These are phyloP conservation scores for Lithobius niger DNA, from an alignment of 1,140 invertebrate species.

Conservation along the genomic window DNA sequence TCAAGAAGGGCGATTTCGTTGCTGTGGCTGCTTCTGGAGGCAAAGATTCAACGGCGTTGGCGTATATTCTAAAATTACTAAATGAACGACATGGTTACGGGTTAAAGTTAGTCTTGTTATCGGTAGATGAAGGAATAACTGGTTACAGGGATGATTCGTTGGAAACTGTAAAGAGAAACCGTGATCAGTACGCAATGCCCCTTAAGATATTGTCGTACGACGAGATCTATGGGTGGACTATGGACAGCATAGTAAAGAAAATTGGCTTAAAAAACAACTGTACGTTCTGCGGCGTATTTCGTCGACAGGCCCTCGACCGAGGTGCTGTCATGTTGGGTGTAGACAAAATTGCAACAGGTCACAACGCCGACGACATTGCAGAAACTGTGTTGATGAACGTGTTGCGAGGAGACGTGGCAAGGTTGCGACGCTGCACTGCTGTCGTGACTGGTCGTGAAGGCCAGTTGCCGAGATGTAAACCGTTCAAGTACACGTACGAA, in stretches of 20 bases:
- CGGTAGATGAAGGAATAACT: constrained; percentile 97
- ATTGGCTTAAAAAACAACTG: constrained; percentile 98
- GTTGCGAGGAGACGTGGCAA: constrained; percentile 86
- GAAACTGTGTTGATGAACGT: constrained; percentile 99
- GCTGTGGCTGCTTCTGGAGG: constrained; percentile 95
- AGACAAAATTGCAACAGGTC: constrained; percentile 87
- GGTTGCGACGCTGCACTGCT: constrained; percentile 78
- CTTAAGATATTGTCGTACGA: constrained; percentile 95
- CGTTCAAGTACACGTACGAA: constrained; percentile 97
- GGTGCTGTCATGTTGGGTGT: constrained; percentile 76
- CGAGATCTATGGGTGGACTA: constrained; percentile 97
- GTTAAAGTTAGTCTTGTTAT: constrained; percentile 78
- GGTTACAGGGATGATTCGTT: constrained; percentile 97
- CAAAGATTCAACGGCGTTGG: constrained; percentile 70
- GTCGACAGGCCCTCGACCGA: constrained; percentile 88
- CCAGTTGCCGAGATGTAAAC: constrained; percentile 84
- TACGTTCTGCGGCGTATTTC: constrained; percentile 96
- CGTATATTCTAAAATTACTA: constrained; percentile 75
- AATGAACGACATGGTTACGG: constrained; percentile 88
- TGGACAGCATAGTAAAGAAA: constrained; percentile 93
- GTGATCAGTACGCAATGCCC: constrained; percentile 82
- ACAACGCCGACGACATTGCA: constrained; percentile 99
- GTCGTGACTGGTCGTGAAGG: constrained; percentile 74
- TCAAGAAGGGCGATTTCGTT: constrained; percentile 71
- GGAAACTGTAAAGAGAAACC: constrained; percentile 88